Base-by-base conservation (phyloP, 1,140 invertebrate genomes). In the Papilio polytes region DNA sequence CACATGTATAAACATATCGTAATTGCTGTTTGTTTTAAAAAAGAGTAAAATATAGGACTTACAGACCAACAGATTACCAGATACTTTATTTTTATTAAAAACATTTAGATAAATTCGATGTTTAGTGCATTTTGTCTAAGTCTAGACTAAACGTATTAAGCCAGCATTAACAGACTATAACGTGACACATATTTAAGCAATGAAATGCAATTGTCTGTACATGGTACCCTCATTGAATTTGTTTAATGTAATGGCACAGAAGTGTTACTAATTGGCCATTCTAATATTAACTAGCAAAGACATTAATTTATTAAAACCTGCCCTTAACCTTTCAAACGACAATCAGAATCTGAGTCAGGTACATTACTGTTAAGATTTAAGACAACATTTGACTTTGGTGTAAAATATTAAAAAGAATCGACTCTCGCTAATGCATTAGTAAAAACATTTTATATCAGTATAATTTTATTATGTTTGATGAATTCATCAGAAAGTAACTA, bases 71-170 rank as follows among this genome's bases (percentile, higher is more conserved):
- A 13, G 26, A 31, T 26, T 36, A 6, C 36, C 36, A 36, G 36
- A 36, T 36, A 70, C 26, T 70, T 31, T 36, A 26, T 70, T 70
- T 26, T 70, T 63, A 26, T 15, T 36, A 70, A 13, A 15, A 70
- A 70, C 63, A 36, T 36, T 70, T 13, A 2, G 63, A 31, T 70
- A 3, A 31, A 31, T 70, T 70, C 26, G 8, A 13, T 36, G 63
- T 70, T 36, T 70, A 70, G 12, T 31, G 13, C 63, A 70, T 70
- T 70, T 31, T 13, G 26, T 70, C 59, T 7, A 31, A 66, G 59
- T 66, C 63, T 70, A 70, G 63, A 70, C 63, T 70, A 70, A 70
- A 70, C 63, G 63, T 70, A 70, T 70, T 70, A 70, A 70, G 63
- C 26, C 26, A 70, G 63, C 13, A 70, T 26, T 70, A 31, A 31